These are phyloP conservation scores for Boloria selene DNA, from an alignment of 2,888 invertebrate species.

Conservation along the genomic window DNA sequence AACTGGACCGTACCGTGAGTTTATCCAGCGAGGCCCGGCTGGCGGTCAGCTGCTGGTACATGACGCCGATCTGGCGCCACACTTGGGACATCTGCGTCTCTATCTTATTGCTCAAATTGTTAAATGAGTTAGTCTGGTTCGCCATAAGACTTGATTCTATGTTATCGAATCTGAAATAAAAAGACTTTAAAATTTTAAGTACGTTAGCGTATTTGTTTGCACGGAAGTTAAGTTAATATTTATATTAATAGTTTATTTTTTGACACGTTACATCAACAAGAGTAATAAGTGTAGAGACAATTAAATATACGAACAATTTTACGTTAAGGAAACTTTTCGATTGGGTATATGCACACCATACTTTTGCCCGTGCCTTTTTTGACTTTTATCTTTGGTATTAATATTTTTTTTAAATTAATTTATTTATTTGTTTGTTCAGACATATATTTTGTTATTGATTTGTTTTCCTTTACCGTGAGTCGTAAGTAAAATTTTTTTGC, in stretches of 20 bases:
- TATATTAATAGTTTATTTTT: too few relatives aligned
- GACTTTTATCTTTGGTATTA: too few relatives aligned
- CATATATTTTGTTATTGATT: too few relatives aligned
- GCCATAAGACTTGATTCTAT: constrained; percentile 87
- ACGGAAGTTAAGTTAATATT: background rate
- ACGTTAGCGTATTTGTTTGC: background rate
- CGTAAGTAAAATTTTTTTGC: too few relatives aligned
- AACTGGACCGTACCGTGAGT: constrained; percentile 70
- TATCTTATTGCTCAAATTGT: constrained; percentile 89
- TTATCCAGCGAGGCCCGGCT: constrained; percentile 89
- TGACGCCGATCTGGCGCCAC: constrained; percentile 94
- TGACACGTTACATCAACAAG: too few relatives aligned
- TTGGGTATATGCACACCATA: too few relatives aligned
- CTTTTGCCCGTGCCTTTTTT: too few relatives aligned
- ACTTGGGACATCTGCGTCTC: constrained; percentile 92
- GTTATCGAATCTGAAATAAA: constrained; percentile 82
- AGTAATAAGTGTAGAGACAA: too few relatives aligned
- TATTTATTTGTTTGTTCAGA: too few relatives aligned
- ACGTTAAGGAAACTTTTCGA: too few relatives aligned
- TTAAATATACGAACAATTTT: too few relatives aligned
- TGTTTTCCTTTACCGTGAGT: too few relatives aligned
- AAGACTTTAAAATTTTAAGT: background rate
- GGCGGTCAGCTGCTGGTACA: constrained; percentile 91
- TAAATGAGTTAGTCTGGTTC: constrained; percentile 87
- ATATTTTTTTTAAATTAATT: background rate